Evolutionary conservation across 2,888 invertebrate genomes (phyloP).

Genomic region (Dryobota labecula): DNA sequence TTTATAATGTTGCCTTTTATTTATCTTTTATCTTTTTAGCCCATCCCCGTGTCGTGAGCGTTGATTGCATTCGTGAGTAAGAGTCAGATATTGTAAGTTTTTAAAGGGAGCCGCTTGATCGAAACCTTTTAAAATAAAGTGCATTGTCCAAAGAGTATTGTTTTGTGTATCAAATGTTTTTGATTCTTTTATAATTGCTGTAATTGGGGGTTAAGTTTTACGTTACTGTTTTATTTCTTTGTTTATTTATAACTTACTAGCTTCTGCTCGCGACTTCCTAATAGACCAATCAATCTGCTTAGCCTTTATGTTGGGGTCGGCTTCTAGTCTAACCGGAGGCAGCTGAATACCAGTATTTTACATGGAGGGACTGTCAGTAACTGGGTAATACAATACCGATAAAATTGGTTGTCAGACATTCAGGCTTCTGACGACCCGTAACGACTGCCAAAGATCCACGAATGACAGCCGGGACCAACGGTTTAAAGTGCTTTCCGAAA

Average conservation of each 20-base stretch:
- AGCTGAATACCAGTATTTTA: too few species aligned
- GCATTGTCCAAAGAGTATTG: slow-evolving; percentile 59
- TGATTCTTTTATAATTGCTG: slow-evolving; percentile 23
- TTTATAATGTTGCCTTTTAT: slow-evolving; percentile 62
- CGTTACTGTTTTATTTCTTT: neutral
- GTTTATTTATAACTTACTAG: neutral
- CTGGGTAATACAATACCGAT: too few species aligned
- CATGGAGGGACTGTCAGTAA: too few species aligned
- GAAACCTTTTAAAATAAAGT: slow-evolving; percentile 78
- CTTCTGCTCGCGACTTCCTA: neutral
- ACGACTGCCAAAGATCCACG: too few species aligned
- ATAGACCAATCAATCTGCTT: too few species aligned
- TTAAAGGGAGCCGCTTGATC: slow-evolving; percentile 80
- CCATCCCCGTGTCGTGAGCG: slow-evolving; percentile 73
- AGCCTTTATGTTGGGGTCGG: too few species aligned
- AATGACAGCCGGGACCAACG: too few species aligned
- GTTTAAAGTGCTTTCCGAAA: too few species aligned
- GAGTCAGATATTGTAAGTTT: slow-evolving; percentile 82
- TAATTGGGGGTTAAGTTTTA: slow-evolving; percentile 16
- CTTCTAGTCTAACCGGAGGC: too few species aligned
- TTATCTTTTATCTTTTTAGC: slow-evolving; percentile 64
- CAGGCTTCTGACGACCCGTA: too few species aligned
- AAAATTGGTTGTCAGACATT: too few species aligned
- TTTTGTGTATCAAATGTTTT: slow-evolving; percentile 47
- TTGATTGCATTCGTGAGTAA: slow-evolving; percentile 87